Conservation (phyloP, 2,797 vertebrate species). For the Gadopsis bispinosus region DNA sequence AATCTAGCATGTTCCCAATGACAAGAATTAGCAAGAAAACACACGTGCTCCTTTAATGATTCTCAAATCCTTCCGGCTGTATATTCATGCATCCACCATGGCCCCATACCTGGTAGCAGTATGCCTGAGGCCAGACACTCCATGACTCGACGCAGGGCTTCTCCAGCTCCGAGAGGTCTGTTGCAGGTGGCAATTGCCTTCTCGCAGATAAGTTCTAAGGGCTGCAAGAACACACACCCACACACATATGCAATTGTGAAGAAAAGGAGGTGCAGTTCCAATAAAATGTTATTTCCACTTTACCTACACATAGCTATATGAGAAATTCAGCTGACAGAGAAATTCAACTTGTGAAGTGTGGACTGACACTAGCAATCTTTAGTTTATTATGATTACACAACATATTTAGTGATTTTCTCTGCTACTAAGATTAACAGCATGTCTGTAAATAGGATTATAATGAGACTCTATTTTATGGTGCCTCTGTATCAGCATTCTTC, state of each 20-base stretch:
- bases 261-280: background rate
- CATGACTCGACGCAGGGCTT: slow-evolving; percentile 97
- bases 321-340: background rate
- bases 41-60: background rate
- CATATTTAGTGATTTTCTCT: background rate
- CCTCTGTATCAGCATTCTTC: background rate
- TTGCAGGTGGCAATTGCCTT: slow-evolving; percentile 99
- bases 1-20: background rate
- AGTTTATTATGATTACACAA: background rate
- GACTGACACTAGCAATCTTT: no score
- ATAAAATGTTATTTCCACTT: background rate
- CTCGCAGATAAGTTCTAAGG: slow-evolving; percentile 98
- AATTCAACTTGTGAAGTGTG: background rate
- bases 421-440: background rate
- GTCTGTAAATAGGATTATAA: slow-evolving; percentile 4
- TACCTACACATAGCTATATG: background rate
- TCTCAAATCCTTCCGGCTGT: slow-evolving; percentile 6
- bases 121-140: slow-evolving; percentile 98
- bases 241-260: background rate
- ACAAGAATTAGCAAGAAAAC: slow-evolving; percentile 8
- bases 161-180: slow-evolving; percentile 96
- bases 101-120: slow-evolving; percentile 91
- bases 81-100: background rate
- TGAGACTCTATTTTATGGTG: background rate
- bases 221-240: slow-evolving; percentile 79